Evolutionary conservation across 2,113 vertebrate species (phyloP), one percentile per base, ranked within the genome.

Genomic region (Chaenogobius annularis): DNA sequence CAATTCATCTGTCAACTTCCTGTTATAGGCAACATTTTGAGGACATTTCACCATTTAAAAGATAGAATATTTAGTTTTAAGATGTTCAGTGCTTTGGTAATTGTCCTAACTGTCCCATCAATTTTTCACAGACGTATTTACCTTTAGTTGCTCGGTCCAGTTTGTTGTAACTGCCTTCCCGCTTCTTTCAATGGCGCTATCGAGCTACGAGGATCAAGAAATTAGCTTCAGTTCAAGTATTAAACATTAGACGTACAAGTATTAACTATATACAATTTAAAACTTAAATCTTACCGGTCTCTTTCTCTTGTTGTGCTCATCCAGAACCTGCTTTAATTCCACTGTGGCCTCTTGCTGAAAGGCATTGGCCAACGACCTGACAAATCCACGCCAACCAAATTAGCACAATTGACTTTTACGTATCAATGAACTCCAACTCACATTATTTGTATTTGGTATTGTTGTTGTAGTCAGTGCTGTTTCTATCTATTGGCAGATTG

Each of bases 121-220:
- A n/a, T n/a, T n/a, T 31, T 31, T 31, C 26, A 31, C 26, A 31
- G 26, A 31, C 26, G 26, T 4, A 31, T 31, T 31, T 90, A 94
- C 95, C 92, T 96, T 96, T 13, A 96, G 89, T 67, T 96, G 94
- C 15, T 94, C 93, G 22, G 68, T 94, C 93, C 94, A 95, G 65
- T 96, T 96, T 63, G 69, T 83, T 26, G 88, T 80, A 54, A 96
- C 90, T 83, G 90, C 86, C 86, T 95, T 95, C 66, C 90, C 93
- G 47, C 85, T 91, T 88, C 94, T 95, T 72, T 95, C 94, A 74
- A 89, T 88, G 52, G 85, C 85, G 11, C 86, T 92, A 78, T 96
- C 95, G 75, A 96, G 90, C 94, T 94, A 83, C 61, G 64, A 3
- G 47, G 58, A 77, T 1, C 8, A 55, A n/a, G 23, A 13, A 23